Percentiles rank a stretch among this genome's conserved stretches.
These are phyloP conservation scores for Petrocephalus zakoni DNA, from an alignment of 2,113 vertebrate genomes.

Conservation along the genomic window DNA sequence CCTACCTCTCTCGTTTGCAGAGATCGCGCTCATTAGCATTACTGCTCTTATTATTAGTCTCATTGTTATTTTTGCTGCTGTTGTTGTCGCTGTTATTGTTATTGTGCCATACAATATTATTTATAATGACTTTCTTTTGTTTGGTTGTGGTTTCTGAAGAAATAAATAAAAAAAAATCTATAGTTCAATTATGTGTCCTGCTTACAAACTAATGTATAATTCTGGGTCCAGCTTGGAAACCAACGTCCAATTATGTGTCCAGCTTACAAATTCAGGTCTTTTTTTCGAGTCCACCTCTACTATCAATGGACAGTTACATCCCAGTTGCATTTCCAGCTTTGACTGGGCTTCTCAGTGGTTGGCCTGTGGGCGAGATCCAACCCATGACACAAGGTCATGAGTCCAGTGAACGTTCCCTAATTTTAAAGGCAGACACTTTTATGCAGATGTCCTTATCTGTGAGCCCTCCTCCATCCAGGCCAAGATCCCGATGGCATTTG, in stretches of 20 bases:
- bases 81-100: neutral
- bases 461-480: neutral
- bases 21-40: neutral
- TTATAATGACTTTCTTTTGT: neutral
- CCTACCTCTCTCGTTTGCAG: neutral
- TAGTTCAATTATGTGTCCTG: neutral
- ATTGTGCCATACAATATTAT: neutral
- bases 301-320: neutral
- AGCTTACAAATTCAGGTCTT: neutral
- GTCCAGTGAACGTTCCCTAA: neutral
- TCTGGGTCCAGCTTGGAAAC: neutral
- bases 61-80: neutral
- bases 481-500: no score
- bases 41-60: neutral
- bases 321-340: neutral
- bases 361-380: neutral
- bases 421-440: neutral
- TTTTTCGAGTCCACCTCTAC: neutral
- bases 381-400: neutral
- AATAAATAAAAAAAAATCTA: neutral
- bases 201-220: neutral
- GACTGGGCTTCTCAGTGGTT: neutral
- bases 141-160: neutral
- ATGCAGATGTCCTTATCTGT: neutral
- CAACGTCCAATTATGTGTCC: neutral